Percentiles rank a stretch among this genome's conserved stretches.
Conservation (phyloP, 2,797 vertebrate genomes). For the Bovichtus variegatus region DNA sequence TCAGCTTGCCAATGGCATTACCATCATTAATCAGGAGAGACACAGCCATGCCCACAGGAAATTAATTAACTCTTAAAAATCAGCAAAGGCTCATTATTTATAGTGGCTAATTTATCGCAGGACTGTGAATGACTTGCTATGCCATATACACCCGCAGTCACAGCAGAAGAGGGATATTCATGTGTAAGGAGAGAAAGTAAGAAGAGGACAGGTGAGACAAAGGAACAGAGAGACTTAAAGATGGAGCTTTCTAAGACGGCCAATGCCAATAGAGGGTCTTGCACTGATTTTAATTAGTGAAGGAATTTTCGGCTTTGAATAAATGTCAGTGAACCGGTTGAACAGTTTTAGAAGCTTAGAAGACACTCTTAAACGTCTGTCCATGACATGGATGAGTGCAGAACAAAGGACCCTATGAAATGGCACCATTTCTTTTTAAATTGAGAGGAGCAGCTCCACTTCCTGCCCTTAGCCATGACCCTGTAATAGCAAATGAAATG, state of each 20-base stretch:
- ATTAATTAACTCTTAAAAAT: slow-evolving; percentile 85
- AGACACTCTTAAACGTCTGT: slow-evolving; percentile 22
- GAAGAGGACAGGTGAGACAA: neutral
- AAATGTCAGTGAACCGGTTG: slow-evolving; percentile 25
- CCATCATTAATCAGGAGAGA: slow-evolving; percentile 82
- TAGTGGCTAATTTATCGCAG: slow-evolving; percentile 54
- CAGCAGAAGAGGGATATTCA: slow-evolving; percentile 5
- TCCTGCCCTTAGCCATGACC: neutral
- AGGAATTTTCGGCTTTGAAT: slow-evolving; percentile 36
- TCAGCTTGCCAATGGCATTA: slow-evolving; percentile 71
- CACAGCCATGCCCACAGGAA: slow-evolving; percentile 73
- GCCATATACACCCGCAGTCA: slow-evolving; percentile 16
- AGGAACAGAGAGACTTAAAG: neutral
- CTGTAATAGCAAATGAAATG: slow-evolving; percentile 20
- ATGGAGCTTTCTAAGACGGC: neutral
- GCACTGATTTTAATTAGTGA: slow-evolving; percentile 37
- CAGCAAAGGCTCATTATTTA: slow-evolving; percentile 70
- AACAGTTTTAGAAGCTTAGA: slow-evolving; percentile 40
- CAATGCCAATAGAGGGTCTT: slow-evolving; percentile 2
- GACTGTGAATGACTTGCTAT: slow-evolving; percentile 14
- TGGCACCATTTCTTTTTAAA: slow-evolving; percentile 11
- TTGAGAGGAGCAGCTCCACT: neutral
- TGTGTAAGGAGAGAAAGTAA: neutral
- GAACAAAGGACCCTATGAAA: slow-evolving; percentile 26
- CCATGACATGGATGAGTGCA: slow-evolving; percentile 21